Base-by-base conservation (phyloP, 2,113 vertebrate species). In the Mystacornis crossleyi region DNA sequence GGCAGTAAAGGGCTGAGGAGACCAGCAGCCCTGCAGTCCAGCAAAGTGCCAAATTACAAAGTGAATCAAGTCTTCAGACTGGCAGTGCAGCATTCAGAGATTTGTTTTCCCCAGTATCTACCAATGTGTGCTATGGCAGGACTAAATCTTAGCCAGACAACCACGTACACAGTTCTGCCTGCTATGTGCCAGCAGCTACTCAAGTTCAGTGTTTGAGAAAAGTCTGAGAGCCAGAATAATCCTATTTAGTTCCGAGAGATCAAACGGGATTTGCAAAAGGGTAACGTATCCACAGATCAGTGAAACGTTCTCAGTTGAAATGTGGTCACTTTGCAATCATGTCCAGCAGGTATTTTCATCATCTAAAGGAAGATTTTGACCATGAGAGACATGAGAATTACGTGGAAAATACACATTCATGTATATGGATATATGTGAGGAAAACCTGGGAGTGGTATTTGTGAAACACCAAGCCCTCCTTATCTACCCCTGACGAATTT, bases 181-280 rank as follows among this genome's bases (percentile, higher is more conserved):
- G 33, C 73, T 79, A 42, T 38, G 42, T 25, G 78, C 48, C 84
- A 85, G 81, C 91, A 89, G 62, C 91, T 58, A 15, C 89, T 77
- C 78, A 55, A 54, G 45, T 81, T 51, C 8, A 64, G 81, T 38
- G 81, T 85, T 21, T 93, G 77, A 78, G 79, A 93, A 87, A 87
- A 95, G 89, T 53, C 85, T 77, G 84, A 92, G 87, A 77, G 89
- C 18, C 90, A 79, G 62, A 94, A 87, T 93, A 97, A 97, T 96
- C 95, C 91, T 90, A 77, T 82, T 96, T 90, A 82, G 80, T 73
- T 85, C 73, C 2, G 1, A 82, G 66, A 95, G 87, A 94, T 88
- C 87, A 90, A 93, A 94, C 70, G 17, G 91, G 94, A 91, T 92
- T 93, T 93, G 45, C 55, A 53, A 67, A 86, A 90, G 89, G 94